Evolutionary conservation across 2,797 vertebrate species (phyloP), one percentile per base, ranked within the genome.

Genomic region (Enteromius anoplus): DNA sequence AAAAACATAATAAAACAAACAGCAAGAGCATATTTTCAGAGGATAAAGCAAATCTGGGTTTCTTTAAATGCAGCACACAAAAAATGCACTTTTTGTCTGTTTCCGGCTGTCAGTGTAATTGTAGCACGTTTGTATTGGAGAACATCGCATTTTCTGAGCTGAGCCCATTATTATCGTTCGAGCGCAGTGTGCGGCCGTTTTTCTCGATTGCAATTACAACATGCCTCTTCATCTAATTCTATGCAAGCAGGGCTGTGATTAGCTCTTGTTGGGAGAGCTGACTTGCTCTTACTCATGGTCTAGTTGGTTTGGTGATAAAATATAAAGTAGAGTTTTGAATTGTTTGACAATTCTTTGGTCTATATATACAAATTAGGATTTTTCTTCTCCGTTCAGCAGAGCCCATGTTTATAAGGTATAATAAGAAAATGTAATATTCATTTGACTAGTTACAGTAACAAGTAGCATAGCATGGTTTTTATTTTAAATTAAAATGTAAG

Each of bases 171-270:
- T 73, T 81, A 81, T 73, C 1, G 14, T 37, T 17, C 8, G 5
- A 34, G 80, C 42, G 2, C 62, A 49, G 23, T 82, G 37, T 79
- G 51, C 2, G 17, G n/a, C 49, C 49, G n/a, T 51, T 80, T 85
- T 60, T 45, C 32, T 23, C 37, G 10, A 58, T 78, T 68, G 58
- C 70, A 71, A 68, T 82, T 82, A 78, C 75, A 77, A n/a, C n/a
- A 10, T 26, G 65, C 29, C 55, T 21, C 65, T 42, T 82, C 23
- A 66, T 85, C 62, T 82, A 69, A 82, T 73, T 75, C 45, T 26
- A 72, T 26, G 7, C 60, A 45, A 73, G 37, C 23, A 62, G 15
- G 23, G 19, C 51, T 75, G 71, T 70, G 73, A 66, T 80, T 66
- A 85, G 64, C 37, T n/a, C 51, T 77, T 77, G 53, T 65, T 77